Percentiles rank a stretch among this genome's conserved stretches.
These are phyloP conservation scores for Alcis repandata DNA, from an alignment of 2,888 invertebrate genomes.

Conservation along the genomic window DNA sequence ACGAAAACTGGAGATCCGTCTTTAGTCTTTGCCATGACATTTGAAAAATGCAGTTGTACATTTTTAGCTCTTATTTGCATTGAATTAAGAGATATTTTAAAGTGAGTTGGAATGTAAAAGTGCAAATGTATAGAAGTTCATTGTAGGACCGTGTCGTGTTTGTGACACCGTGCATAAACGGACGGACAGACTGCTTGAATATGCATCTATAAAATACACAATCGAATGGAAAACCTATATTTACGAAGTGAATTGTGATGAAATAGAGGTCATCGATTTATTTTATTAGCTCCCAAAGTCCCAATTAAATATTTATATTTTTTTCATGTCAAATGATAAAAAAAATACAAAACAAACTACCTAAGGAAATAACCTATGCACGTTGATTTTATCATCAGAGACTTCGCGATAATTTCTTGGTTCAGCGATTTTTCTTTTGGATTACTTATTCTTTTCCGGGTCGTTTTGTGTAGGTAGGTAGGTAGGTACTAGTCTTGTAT, in stretches of 20 bases:
- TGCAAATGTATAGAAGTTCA: conserved; percentile 44
- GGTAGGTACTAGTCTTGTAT: too few relatives aligned
- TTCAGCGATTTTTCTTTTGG: too few relatives aligned
- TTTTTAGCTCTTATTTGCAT: conserved; percentile 36
- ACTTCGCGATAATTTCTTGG: too few relatives aligned
- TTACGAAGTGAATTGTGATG: conserved; percentile 25
- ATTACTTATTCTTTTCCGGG: too few relatives aligned
- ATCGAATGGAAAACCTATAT: conserved; percentile 54
- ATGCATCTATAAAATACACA: conserved; percentile 71
- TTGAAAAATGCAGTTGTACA: conserved; percentile 11
- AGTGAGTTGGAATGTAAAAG: conserved; percentile 27
- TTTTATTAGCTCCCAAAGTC: too few relatives aligned
- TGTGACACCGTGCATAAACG: conserved; percentile 81
- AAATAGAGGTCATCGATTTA: neutral
- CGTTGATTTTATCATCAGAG: too few relatives aligned
- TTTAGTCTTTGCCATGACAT: conserved; percentile 34
- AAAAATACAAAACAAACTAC: too few relatives aligned
- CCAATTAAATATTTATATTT: too few relatives aligned
- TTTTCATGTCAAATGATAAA: too few relatives aligned
- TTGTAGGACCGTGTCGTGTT: conserved; percentile 72
- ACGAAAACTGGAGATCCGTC: conserved; percentile 70
- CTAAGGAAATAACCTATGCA: too few relatives aligned
- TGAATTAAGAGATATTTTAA: conserved; percentile 41
- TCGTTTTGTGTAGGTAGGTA: too few relatives aligned
- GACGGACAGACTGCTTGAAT: conserved; percentile 71